A percentile compares a stretch with the other conserved stretches of the same genome.
phyloP scores from a whole-genome alignment of 23 tunicate genomes.

The Diplosoma virens region DNA sequence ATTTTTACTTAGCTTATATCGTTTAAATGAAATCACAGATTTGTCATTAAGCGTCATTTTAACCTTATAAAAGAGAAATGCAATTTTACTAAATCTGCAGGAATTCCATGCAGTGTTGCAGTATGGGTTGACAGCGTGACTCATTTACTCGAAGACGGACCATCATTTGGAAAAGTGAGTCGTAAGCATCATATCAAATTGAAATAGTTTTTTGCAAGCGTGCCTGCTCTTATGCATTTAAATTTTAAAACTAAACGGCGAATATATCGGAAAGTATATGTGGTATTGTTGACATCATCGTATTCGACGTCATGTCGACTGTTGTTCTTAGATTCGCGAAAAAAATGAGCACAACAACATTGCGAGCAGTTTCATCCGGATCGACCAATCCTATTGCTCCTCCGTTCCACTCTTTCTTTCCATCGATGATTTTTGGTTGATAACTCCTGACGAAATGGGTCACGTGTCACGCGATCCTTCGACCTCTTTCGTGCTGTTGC shows the following conservation, averaged over 20 bases:
- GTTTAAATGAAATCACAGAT: no score
- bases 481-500: neutral
- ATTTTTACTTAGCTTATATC: no score
- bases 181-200: no score
- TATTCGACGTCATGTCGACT: no score
- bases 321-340: neutral
- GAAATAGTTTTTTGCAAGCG: no score
- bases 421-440: neutral
- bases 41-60: no score
- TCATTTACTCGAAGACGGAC: neutral
- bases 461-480: neutral
- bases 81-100: no score
- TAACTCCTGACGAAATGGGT: neutral
- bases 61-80: no score
- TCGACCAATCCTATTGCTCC: neutral
- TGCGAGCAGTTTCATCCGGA: neutral
- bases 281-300: no score
- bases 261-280: no score
- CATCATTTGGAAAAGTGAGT: neutral
- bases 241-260: no score
- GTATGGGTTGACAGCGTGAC: conserved; percentile 21
- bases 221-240: no score
- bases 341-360: neutral
- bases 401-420: neutral
- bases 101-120: neutral